Conservation (phyloP, 1,140 invertebrate species). For the Notospermus geniculatus region DNA sequence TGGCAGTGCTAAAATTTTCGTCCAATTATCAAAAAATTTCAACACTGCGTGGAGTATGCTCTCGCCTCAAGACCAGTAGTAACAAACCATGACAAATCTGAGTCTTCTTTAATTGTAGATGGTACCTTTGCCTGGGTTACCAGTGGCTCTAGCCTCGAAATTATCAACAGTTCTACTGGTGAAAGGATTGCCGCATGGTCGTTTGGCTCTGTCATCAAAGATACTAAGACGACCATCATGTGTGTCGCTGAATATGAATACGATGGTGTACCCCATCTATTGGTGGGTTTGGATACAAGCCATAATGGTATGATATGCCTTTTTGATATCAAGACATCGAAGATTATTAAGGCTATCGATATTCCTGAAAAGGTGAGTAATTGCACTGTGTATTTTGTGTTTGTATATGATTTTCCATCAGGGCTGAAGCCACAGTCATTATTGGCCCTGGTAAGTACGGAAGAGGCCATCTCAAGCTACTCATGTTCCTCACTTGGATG, state of each 20-base stretch:
- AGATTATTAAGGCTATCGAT: slow-evolving; percentile 43
- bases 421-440: no score
- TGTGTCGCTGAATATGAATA: slow-evolving; percentile 33
- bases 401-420: no score
- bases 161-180: slow-evolving; percentile 60
- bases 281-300: slow-evolving; percentile 35
- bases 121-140: slow-evolving; percentile 59
- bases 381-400: no score
- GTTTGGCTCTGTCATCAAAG: slow-evolving; percentile 60
- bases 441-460: no score
- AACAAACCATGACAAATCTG: no score
- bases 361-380: slow-evolving; percentile 39
- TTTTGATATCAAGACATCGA: slow-evolving; percentile 37
- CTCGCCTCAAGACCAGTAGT: no score
- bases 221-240: slow-evolving; percentile 52
- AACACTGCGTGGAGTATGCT: no score
- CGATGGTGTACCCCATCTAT: slow-evolving; percentile 29
- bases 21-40: no score
- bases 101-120: slow-evolving; percentile 30
- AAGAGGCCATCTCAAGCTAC: no score
- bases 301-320: slow-evolving; percentile 40
- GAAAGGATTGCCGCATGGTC: slow-evolving; percentile 62
- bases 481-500: no score
- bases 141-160: slow-evolving; percentile 62
- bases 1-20: no score